Conservation (phyloP, 2,888 invertebrate genomes). For the Hydropsyche betteni region DNA sequence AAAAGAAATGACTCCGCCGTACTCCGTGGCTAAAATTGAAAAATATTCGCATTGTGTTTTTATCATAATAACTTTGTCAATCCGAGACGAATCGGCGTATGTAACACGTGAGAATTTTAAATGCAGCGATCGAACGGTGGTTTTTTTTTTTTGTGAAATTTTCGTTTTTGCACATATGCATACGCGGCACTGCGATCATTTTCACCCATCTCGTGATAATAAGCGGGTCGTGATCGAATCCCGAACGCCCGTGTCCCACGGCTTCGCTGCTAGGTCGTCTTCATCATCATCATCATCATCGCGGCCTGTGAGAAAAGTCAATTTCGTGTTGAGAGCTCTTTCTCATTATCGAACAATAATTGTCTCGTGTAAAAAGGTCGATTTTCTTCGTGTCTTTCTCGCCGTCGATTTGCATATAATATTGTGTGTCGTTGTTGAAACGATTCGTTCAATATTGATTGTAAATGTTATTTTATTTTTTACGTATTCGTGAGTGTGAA, state of each 20-base stretch:
- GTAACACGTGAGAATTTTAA: no score
- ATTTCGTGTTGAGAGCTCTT: slow-evolving; percentile 31
- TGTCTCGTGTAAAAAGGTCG: not conserved
- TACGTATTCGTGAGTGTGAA: no score
- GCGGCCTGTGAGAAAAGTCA: slow-evolving; percentile 33
- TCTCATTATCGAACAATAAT: slow-evolving; percentile 34
- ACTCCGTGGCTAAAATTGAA: slow-evolving; percentile 1
- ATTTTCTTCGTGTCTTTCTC: slow-evolving; percentile 15
- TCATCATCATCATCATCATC: not conserved
- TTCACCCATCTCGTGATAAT: slow-evolving; percentile 4
- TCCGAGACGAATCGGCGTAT: no score
- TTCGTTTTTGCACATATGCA: no score
- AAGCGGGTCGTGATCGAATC: slow-evolving; percentile 20
- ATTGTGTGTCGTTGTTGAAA: no score
- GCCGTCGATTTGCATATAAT: no score
- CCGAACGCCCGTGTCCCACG: slow-evolving; percentile 28
- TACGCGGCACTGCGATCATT: not conserved
- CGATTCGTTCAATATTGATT: no score
- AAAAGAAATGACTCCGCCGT: not conserved
- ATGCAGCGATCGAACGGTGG: no score
- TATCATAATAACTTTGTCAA: no score
- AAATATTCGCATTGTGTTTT: no score
- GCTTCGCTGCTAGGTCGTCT: slow-evolving; percentile 22
- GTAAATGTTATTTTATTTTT: no score
- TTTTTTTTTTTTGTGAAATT: no score